Evolutionary conservation across 1,140 invertebrate species (phyloP).

Genomic region (Drosophila sp.): DNA sequence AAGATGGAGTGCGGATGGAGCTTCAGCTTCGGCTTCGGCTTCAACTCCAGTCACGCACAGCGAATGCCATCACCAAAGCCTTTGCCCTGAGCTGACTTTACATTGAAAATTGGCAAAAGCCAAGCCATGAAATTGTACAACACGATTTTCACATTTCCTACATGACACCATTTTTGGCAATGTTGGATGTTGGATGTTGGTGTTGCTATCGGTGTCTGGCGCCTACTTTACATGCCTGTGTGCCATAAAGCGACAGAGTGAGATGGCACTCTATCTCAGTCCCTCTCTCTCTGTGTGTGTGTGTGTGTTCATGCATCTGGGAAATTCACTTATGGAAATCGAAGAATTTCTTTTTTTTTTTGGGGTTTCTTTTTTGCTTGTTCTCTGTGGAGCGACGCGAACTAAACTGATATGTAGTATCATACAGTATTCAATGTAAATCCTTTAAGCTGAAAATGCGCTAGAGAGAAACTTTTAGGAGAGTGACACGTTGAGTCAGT

Average conservation of each 20-base stretch:
- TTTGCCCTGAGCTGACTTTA: constrained; percentile 53
- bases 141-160: constrained; percentile 78
- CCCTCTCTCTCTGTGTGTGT: not conserved
- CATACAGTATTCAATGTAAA: constrained; percentile 78
- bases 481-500: constrained; percentile 47
- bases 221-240: constrained; percentile 42
- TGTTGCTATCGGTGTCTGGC: constrained; percentile 31
- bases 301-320: constrained; percentile 26
- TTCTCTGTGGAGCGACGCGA: constrained; percentile 7
- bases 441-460: constrained; percentile 77
- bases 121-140: constrained; percentile 80
- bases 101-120: constrained; percentile 76
- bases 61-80: constrained; percentile 8
- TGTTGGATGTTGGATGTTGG: constrained; percentile 34
- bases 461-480: constrained; percentile 30
- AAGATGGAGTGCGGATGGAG: constrained; percentile 7
- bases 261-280: no score
- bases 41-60: constrained; percentile 35
- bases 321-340: constrained; percentile 78
- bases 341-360: constrained; percentile 52
- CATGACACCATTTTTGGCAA: constrained; percentile 73
- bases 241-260: not conserved
- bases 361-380: not conserved
- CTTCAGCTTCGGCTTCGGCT: not conserved
- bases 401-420: constrained; percentile 80